These are phyloP conservation scores for Sceloporus undulatus DNA, from an alignment of 2,113 vertebrate genomes.

Conservation along the genomic window DNA sequence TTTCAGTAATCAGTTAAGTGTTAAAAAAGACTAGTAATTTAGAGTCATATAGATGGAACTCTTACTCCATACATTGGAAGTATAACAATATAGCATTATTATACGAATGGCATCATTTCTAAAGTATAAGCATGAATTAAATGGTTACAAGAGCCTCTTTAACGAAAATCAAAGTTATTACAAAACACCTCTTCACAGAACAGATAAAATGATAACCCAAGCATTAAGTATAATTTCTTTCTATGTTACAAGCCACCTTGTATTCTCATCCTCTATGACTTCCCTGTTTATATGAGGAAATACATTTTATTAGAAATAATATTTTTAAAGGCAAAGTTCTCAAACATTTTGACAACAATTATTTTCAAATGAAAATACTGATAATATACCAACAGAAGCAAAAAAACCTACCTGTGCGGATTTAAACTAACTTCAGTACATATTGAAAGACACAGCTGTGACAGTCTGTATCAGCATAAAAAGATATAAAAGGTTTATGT, in stretches of 20 bases:
- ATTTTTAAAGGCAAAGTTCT: not conserved
- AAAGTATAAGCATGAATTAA: not conserved
- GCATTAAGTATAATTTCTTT: not conserved
- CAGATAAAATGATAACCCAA: not conserved
- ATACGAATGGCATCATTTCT: not conserved
- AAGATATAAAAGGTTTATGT: too few species aligned
- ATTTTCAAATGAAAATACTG: not conserved
- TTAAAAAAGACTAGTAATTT: not conserved
- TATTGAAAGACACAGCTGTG: too few species aligned
- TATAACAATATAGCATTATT: not conserved
- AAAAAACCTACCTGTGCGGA: not conserved
- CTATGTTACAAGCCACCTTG: not conserved
- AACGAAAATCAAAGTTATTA: not conserved
- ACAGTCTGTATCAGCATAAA: not conserved
- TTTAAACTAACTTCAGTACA: not conserved
- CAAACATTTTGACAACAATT: not conserved
- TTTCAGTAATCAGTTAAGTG: not conserved
- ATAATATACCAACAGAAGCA: not conserved
- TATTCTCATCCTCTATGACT: not conserved
- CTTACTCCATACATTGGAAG: not conserved
- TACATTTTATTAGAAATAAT: not conserved
- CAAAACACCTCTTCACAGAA: not conserved
- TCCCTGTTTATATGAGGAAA: not conserved
- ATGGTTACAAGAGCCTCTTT: not conserved
- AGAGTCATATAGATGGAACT: not conserved